Conservation (phyloP, 23 tunicate species). For the Clavelina lepadiformis region DNA sequence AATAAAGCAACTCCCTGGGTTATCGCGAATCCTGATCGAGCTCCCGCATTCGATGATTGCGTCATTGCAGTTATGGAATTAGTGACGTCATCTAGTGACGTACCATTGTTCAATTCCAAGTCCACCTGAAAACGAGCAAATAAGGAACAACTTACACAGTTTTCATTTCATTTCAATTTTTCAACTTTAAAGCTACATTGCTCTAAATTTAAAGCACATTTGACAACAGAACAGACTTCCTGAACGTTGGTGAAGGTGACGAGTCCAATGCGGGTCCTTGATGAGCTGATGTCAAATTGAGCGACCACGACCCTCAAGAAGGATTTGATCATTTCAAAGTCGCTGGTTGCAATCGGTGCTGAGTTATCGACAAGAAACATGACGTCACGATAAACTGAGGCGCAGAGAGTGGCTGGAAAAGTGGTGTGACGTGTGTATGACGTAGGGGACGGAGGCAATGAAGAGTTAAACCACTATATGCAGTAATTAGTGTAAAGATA, state of each 20-base stretch:
- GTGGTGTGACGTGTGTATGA: background rate
- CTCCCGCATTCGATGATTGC: background rate
- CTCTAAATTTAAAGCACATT: too few species aligned
- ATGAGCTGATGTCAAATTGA: constrained; percentile 24
- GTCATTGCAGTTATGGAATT: background rate
- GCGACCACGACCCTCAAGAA: constrained; percentile 15
- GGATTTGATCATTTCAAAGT: constrained; percentile 20
- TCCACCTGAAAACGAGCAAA: constrained; percentile 14
- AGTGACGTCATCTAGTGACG: constrained; percentile 1
- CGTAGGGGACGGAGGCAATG: too few species aligned
- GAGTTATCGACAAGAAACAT: constrained; percentile 55
- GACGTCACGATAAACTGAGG: constrained; percentile 47
- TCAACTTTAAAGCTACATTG: too few species aligned
- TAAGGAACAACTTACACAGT: too few species aligned
- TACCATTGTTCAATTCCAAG: constrained; percentile 8
- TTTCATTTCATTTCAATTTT: too few species aligned
- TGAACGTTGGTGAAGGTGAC: constrained; percentile 19
- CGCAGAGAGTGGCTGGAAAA: constrained; percentile 6
- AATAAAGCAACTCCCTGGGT: constrained; percentile 12
- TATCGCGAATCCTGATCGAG: constrained; percentile 9
- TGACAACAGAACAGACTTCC: background rate
- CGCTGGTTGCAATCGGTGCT: constrained; percentile 7
- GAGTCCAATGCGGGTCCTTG: constrained; percentile 37
- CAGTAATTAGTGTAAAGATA: background rate
- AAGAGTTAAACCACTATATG: too few species aligned